Conservation (phyloP, 1,140 invertebrate species). For the Octopus bimaculoides region DNA sequence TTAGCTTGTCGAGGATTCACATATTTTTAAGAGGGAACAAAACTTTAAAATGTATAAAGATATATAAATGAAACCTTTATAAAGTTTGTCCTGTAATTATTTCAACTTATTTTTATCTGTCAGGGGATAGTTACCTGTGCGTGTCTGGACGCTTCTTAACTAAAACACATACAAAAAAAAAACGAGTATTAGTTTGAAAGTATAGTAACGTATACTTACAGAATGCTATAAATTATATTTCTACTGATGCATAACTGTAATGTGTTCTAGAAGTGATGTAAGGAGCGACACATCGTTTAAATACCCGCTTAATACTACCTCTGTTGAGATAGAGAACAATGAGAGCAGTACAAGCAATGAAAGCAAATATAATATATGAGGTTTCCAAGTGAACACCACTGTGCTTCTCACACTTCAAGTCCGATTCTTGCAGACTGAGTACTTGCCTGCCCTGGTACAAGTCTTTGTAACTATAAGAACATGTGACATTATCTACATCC, state of each 20-base stretch:
- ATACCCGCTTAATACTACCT: not conserved
- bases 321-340: conserved; percentile 6
- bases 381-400: not conserved
- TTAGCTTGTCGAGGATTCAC: too few relatives aligned
- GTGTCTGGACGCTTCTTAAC: too few relatives aligned
- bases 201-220: not conserved
- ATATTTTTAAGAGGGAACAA: too few relatives aligned
- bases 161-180: too few relatives aligned
- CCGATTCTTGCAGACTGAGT: conserved; percentile 1
- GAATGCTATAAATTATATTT: not conserved
- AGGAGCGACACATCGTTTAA: conserved; percentile 1
- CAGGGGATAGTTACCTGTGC: too few relatives aligned
- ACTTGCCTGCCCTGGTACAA: not conserved
- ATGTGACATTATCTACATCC: not conserved
- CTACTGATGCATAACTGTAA: conserved; percentile 8
- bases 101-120: too few relatives aligned
- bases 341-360: not conserved
- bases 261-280: conserved; percentile 2
- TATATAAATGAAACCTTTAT: too few relatives aligned
- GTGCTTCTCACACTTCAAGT: not conserved
- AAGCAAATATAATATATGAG: conserved; percentile 3
- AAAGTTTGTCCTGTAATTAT: too few relatives aligned
- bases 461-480: not conserved
- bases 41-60: too few relatives aligned
- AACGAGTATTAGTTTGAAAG: too few relatives aligned